Evolutionary conservation across 2,888 invertebrate species (phyloP), one percentile per base, ranked within the genome.

Genomic region (Tipula unca): DNA sequence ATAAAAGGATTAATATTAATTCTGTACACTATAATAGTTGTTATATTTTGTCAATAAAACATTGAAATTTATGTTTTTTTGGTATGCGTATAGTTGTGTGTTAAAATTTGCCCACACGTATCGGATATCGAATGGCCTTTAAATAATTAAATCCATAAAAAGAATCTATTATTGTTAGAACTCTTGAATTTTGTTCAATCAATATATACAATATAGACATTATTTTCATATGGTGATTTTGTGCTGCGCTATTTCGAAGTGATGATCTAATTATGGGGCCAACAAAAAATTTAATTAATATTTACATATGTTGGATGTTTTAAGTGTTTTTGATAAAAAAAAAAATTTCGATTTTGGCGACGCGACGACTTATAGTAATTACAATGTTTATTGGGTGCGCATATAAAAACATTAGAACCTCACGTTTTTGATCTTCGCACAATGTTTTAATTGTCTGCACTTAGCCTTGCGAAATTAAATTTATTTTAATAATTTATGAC

Each of bases 121-220:
- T 69, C 69, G 69, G 69, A 69, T 69, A 69, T 69, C 69, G 69
- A 69, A 69, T 69, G 69, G 69, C 69, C 69, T 69, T 69, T 69
- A 69, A 69, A 69, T 69, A 69, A 69, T 69, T 25, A 69, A 69
- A 25, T 69, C 69, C 69, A 69, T 69, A 69, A 69, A 69, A 20
- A 69, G 25, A 69, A 25, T 25, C 25, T 25, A 25, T 25, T 10
- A 69, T 69, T 69, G 48, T 48, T n/a, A 5, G 17, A 48, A 5
- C 17, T 48, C 8, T 17, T 14, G 42, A 3, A 32, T 69, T 69
- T 25, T 69, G 69, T 48, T 17, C n/a, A n/a, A n/a, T n/a, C n/a
- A n/a, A n/a, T 32, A 8, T 17, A 48, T 48, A 17, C 17, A 32
- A 5, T 32, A 48, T 17, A 13, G 48, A 48, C 17, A 48, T 17